phyloP scores from a whole-genome alignment of 2,888 invertebrate genomes.

The Rotaria macrura region DNA sequence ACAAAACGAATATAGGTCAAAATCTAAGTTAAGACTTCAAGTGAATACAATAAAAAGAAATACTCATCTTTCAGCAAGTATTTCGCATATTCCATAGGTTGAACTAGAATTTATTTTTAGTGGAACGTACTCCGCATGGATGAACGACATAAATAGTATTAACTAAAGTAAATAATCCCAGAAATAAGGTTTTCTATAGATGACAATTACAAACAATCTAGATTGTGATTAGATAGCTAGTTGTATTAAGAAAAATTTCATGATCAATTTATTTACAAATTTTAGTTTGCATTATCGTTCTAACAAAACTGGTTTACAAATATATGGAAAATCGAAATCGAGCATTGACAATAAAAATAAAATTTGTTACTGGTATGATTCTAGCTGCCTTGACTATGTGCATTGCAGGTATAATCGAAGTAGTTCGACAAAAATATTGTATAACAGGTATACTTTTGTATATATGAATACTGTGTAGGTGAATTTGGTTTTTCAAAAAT shows the following conservation, averaged over 20 bases:
- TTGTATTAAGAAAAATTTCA: too few species aligned
- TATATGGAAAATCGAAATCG: neutral
- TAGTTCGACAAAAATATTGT: neutral
- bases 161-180: too few species aligned
- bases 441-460: neutral
- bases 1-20: neutral
- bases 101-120: too few species aligned
- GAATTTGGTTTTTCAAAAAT: neutral
- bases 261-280: neutral
- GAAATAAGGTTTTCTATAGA: too few species aligned
- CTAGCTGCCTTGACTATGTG: constrained; percentile 19
- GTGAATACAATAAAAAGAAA: too few species aligned
- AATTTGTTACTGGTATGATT: neutral
- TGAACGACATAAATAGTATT: too few species aligned
- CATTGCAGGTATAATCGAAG: neutral
- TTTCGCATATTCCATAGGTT: too few species aligned
- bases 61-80: too few species aligned
- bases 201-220: too few species aligned
- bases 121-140: too few species aligned
- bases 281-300: neutral
- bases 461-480: neutral
- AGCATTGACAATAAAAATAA: neutral
- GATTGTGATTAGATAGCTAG: too few species aligned
- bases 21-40: too few species aligned
- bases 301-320: neutral